Base-by-base conservation (phyloP, 1,140 invertebrate genomes). In the Charaxes varanes region DNA sequence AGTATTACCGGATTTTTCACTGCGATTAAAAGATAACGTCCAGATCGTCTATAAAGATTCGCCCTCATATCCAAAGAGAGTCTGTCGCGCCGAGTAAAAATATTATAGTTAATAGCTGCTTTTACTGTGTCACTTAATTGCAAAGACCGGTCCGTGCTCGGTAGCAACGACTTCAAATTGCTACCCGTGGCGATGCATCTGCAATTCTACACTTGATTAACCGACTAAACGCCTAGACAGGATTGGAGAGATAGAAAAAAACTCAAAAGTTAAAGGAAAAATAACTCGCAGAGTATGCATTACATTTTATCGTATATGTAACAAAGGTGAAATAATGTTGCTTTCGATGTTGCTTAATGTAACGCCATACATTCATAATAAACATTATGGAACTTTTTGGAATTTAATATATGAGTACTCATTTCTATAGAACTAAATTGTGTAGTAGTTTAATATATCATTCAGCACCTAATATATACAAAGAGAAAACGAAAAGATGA, bases 111-210 rank as follows among this genome's bases (percentile, higher is more conserved):
- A 60, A 58, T 62, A 62, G 51, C 48, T 54, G 67, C 64, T 66
- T 67, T 71, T 73, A 76, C 66, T 64, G 62, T 76, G 70, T 71
- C 71, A 66, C 58, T 70, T 77, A 77, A 80, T 77, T 71, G 66
- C 60, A 11, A 40, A 40, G 56, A 68, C 65, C 66, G 67, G 67
- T 72, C 56, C 13, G 36, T 8, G 33, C 53, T 60, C 53, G 55
- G 66, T 69, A 70, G 67, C 69, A 73, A 79, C 63, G 63, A 74
- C 70, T 57, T 63, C 58, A 72, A 72, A 76, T 77, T 73, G 54
- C 74, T 63, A 64, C 50, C 51, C 56, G 55, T 62, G 42, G 38
- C 49, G 58, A 62, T 53, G 67, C 58, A 61, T 54, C 48, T 45
- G 56, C 58, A 57, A n/a, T n/a, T n/a, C 55, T 43, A 31, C 34